These are phyloP conservation scores for Todiramphus chloris DNA, from an alignment of 2,113 vertebrate species.

Conservation along the genomic window DNA sequence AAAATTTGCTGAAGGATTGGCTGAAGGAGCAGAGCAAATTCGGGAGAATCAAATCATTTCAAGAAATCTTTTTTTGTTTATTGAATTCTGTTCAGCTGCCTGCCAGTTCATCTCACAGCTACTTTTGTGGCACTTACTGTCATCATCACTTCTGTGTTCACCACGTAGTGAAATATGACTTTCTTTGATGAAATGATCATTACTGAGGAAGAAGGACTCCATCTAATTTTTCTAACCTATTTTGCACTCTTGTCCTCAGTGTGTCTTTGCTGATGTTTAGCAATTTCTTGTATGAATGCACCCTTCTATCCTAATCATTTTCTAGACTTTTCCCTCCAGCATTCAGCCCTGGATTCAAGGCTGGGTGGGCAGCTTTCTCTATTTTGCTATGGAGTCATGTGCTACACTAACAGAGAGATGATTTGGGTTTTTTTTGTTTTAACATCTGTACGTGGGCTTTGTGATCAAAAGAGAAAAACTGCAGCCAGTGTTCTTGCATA, in stretches of 20 bases:
- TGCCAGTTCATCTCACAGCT: not conserved
- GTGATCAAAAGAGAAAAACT: not conserved
- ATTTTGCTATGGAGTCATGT: not conserved
- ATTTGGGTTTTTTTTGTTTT: not conserved
- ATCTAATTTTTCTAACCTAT: not conserved
- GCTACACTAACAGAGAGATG: not conserved
- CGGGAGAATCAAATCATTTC: not conserved
- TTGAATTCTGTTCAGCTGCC: not conserved
- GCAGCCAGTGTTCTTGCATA: not conserved
- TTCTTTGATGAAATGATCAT: not conserved
- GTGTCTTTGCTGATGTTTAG: not conserved
- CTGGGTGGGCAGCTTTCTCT: not conserved
- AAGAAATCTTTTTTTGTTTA: not conserved
- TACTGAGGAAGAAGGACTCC: not conserved
- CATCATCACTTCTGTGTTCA: not conserved
- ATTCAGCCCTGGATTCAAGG: not conserved
- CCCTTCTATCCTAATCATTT: not conserved
- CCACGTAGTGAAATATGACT: not conserved
- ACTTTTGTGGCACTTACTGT: not conserved
- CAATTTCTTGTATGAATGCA: constrained; percentile 17
- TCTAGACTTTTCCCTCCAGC: not conserved
- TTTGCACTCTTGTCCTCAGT: not conserved
- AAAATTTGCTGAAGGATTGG: not conserved
- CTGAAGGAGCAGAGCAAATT: not conserved
- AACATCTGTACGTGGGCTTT: not conserved